Evolutionary conservation across 53 echinoderm and acorn worm species (phyloP).

Genomic region (Holothuria scabra): DNA sequence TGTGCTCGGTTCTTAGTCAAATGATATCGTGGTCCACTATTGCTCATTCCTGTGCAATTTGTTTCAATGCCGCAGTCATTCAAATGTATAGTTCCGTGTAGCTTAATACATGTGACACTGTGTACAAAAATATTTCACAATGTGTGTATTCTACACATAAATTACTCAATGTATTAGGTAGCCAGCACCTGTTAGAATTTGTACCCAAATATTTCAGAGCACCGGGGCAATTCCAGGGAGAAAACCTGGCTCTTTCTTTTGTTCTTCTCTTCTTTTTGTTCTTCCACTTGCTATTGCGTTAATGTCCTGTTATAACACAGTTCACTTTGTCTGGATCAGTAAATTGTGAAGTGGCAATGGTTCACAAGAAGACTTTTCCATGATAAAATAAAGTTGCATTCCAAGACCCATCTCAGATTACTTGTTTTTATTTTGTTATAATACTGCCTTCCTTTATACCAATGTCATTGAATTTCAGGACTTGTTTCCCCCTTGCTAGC

Average conservation of each 20-base stretch:
- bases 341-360: neutral
- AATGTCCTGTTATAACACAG: no score
- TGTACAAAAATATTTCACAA: no score
- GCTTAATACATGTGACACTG: no score
- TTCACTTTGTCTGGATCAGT: no score
- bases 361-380: neutral
- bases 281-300: no score
- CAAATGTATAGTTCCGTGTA: no score
- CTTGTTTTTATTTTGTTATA: conserved; percentile 24
- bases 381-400: conserved; percentile 29
- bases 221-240: conserved; percentile 27
- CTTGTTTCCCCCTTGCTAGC: neutral
- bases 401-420: conserved; percentile 23
- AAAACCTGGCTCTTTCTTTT: neutral
- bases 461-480: conserved; percentile 28
- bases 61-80: no score
- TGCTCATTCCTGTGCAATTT: no score
- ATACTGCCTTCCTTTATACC: conserved; percentile 20
- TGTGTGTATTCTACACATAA: neutral
- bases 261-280: no score
- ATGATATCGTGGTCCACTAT: no score
- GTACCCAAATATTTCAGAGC: conserved; percentile 27
- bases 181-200: conserved; percentile 21
- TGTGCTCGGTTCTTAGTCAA: no score
- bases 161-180: conserved; percentile 12